Percentiles rank a stretch among this genome's conserved stretches.
These are phyloP conservation scores for Mugil cephalus DNA, from an alignment of 2,113 vertebrate genomes.

Conservation along the genomic window DNA sequence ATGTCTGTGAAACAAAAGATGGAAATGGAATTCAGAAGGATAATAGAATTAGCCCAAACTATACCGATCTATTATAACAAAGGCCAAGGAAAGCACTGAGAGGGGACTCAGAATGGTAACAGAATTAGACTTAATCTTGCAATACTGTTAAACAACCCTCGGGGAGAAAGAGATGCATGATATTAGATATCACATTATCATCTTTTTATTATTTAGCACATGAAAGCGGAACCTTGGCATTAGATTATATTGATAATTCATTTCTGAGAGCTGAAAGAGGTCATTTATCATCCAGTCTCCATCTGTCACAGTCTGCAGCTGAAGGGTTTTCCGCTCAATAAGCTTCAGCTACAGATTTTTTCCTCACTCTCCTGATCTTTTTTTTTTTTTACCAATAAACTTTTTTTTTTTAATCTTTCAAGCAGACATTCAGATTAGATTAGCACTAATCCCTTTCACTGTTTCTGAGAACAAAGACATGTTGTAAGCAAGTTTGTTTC, in stretches of 20 bases:
- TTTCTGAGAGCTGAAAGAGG: conserved; percentile 46
- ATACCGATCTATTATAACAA: conserved; percentile 44
- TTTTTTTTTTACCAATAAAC: conserved; percentile 13
- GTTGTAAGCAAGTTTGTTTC: too few species aligned
- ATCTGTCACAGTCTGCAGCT: conserved; percentile 61
- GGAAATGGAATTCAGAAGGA: conserved; percentile 52
- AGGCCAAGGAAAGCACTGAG: conserved; percentile 33
- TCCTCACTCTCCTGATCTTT: not conserved
- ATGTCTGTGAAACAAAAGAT: conserved; percentile 40
- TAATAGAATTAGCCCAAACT: conserved; percentile 59
- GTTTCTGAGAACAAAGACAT: not conserved
- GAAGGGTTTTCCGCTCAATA: conserved; percentile 15
- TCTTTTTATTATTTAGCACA: conserved; percentile 71
- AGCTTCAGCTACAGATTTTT: not conserved
- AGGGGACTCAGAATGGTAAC: conserved; percentile 42
- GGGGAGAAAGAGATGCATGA: conserved; percentile 49
- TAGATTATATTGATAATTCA: conserved; percentile 63
- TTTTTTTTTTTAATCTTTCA: conserved; percentile 17
- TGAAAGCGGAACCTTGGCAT: conserved; percentile 65
- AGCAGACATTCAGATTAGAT: conserved; percentile 10
- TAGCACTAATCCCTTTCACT: not conserved
- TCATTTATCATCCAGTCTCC: conserved; percentile 54
- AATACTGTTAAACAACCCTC: conserved; percentile 52
- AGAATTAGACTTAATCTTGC: conserved; percentile 60
- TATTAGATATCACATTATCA: conserved; percentile 58